Evolutionary conservation across 2,113 vertebrate genomes (phyloP).

Genomic region (Nothobranchius kuhntae): DNA sequence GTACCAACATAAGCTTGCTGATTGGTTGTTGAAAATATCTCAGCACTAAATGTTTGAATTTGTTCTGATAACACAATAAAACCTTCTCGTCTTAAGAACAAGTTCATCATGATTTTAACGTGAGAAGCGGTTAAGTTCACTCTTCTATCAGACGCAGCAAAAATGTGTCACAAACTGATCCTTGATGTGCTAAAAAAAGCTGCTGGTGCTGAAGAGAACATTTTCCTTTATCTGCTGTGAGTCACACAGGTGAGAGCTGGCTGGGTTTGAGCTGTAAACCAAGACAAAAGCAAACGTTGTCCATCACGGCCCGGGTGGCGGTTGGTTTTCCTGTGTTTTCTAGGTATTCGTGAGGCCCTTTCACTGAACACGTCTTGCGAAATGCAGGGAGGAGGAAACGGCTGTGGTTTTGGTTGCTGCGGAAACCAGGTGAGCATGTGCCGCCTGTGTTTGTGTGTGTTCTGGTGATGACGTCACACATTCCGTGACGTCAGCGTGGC

Average conservation of each 20-base stretch:
- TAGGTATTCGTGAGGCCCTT: conserved; percentile 45
- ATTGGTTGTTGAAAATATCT: too few relatives aligned
- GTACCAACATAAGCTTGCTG: too few relatives aligned
- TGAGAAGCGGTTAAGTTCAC: not conserved
- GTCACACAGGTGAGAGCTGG: conserved; percentile 27
- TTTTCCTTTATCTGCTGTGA: conserved; percentile 18
- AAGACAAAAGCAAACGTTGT: conserved; percentile 49
- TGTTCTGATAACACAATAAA: not conserved
- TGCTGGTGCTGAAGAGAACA: conserved; percentile 11
- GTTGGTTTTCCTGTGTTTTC: conserved; percentile 42
- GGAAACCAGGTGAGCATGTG: conserved; percentile 77
- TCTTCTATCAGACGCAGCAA: conserved; percentile 2
- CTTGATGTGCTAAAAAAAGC: conserved; percentile 35
- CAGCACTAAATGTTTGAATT: not conserved
- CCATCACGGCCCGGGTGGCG: conserved; percentile 32
- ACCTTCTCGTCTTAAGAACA: too few relatives aligned
- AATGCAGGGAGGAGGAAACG: conserved; percentile 70
- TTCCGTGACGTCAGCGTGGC: conserved; percentile 76
- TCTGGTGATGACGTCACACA: conserved; percentile 70
- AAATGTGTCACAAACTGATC: conserved; percentile 16
- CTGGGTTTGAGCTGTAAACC: conserved; percentile 11
- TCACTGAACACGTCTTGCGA: conserved; percentile 52
- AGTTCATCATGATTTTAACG: not conserved
- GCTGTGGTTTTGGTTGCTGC: conserved; percentile 73
- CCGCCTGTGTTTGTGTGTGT: conserved; percentile 16